Evolutionary conservation across 2,113 vertebrate species (phyloP), one percentile per base, ranked within the genome.

Genomic region (Sebastes schlegelii): DNA sequence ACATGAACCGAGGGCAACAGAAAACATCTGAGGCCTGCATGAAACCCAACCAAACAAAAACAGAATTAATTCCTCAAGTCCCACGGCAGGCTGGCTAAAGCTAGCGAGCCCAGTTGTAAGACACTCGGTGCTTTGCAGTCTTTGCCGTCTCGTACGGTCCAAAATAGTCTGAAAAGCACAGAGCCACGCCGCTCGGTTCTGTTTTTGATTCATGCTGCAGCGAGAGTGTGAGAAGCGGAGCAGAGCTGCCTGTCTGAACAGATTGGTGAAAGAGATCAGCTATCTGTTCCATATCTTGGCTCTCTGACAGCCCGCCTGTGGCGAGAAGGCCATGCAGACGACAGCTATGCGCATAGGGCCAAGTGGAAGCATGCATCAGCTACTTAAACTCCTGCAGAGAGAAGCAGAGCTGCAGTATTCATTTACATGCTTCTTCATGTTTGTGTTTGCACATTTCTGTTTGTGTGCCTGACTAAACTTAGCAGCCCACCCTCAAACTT

Each of bases 181-280:
- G 4, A 14, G 23, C 45, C 61, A 1, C 6, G 8, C 55, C 23
- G 45, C 21, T 61, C 23, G 11, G 7, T 12, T 91, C 74, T 63
- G 77, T 46, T 79, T 78, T 69, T 76, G 67, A 86, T 85, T 89
- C 40, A 71, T 46, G 5, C 69, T 67, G 45, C 71, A 68, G 78
- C 40, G 4, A 23, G 68, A 60, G 83, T 73, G 76, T 80, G 75
- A 64, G 75, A 84, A 82, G 71, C 54, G 8, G 76, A 79, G 86
- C 83, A 67, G 79, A 68, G 83, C 79, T 74, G 88, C 88, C 67
- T 89, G 87, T 87, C 77, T 86, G 66, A 83, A 89, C 90, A 84
- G 74, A 90, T 72, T 69, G 79, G 65, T 64, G 69, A 77, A 58
- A 72, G 75, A 86, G 71, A 75, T 70, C 74, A 52, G 66, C 75